Conservation (phyloP, 2,888 invertebrate genomes). For the Eupithecia inturbata region DNA sequence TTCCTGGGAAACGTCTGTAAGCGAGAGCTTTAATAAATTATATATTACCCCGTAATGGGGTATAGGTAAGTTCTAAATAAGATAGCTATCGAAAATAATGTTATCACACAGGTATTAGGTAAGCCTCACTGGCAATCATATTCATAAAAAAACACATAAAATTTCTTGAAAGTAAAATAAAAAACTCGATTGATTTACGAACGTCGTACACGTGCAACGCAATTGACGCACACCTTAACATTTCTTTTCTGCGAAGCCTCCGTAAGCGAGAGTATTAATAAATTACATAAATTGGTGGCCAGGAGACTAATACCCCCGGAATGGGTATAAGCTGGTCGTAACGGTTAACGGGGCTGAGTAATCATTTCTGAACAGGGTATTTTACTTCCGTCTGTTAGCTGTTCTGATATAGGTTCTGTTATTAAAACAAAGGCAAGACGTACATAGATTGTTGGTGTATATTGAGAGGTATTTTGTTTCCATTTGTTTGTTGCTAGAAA, state of each 20-base stretch:
- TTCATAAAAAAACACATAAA: no score
- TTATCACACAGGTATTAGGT: no score
- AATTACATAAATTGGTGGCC: constrained; percentile 81
- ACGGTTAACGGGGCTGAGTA: constrained; percentile 79
- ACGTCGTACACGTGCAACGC: neutral
- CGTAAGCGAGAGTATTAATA: constrained; percentile 78
- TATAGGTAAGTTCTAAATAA: neutral
- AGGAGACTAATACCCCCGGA: constrained; percentile 79
- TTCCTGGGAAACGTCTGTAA: no score
- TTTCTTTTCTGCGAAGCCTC: constrained; percentile 61
- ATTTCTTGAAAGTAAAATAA: no score
- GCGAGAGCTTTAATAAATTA: no score
- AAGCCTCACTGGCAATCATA: no score
- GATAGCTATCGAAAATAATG: no score
- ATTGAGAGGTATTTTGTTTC: neutral
- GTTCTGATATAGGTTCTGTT: constrained; percentile 66
- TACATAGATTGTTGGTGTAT: constrained; percentile 14
- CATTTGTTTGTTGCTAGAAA: neutral
- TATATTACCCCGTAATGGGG: neutral
- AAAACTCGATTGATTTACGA: neutral
- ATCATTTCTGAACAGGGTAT: constrained; percentile 82
- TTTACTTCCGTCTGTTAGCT: constrained; percentile 74
- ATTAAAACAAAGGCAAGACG: constrained; percentile 61
- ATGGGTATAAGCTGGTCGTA: constrained; percentile 80
- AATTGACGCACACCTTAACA: constrained; percentile 39